These are phyloP conservation scores for Chaunax sp. DNA, from an alignment of 2,797 vertebrate species.

Conservation along the genomic window DNA sequence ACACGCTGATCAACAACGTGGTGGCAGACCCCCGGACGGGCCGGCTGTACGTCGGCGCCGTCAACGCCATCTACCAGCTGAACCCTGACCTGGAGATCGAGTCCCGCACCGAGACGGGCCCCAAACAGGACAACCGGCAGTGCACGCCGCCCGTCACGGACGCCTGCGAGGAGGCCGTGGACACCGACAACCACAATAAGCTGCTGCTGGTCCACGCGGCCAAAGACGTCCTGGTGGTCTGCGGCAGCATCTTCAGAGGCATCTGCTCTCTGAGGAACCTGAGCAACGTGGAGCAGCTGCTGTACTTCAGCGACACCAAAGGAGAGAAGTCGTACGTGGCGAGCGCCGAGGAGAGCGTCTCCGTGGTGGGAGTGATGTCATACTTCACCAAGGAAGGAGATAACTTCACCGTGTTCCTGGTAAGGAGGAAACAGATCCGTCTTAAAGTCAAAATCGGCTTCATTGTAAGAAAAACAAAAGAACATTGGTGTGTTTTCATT, in stretches of 20 bases:
- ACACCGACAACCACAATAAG: conserved; percentile 91
- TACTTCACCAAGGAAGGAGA: conserved; percentile 46
- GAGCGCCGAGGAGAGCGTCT: conserved; percentile 88
- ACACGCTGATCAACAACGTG: conserved; percentile 79
- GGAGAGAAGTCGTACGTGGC: conserved; percentile 97
- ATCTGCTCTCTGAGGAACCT: conserved; percentile 91
- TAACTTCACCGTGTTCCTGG: conserved; percentile 85
- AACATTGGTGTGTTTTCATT: too few relatives aligned
- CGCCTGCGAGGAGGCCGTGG: conserved; percentile 80
- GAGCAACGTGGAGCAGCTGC: conserved; percentile 77
- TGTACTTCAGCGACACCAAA: conserved; percentile 89
- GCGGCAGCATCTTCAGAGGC: conserved; percentile 93
- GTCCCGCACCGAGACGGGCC: conserved; percentile 82
- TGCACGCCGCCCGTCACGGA: conserved; percentile 92
- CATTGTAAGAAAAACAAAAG: too few relatives aligned
- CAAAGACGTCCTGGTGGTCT: conserved; percentile 84
- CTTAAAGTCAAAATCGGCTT: too few relatives aligned
- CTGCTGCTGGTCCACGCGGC: conserved; percentile 87
- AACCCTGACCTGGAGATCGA: conserved; percentile 74
- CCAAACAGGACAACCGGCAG: conserved; percentile 84
- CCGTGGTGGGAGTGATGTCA: conserved; percentile 93
- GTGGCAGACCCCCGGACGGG: conserved; percentile 80
- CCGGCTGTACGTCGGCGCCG: conserved; percentile 90
- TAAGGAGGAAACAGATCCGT: conserved; percentile 64
- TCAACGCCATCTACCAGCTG: conserved; percentile 91